These are phyloP conservation scores for Anodontia alba DNA, from an alignment of 2,888 invertebrate genomes.

Conservation along the genomic window DNA sequence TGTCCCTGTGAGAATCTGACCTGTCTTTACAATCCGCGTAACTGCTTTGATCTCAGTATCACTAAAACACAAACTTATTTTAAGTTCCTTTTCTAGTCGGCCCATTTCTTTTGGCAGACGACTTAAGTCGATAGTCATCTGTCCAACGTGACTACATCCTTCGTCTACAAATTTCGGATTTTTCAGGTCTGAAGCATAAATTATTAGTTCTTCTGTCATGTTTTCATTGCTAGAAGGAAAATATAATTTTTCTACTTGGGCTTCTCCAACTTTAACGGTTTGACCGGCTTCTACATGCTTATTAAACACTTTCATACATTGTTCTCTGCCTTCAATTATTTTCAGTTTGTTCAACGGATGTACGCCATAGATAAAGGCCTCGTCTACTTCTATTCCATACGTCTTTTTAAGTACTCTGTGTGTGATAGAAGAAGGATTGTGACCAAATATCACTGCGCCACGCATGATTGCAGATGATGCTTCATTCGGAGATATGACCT, in stretches of 20 bases:
- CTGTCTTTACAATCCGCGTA: not conserved
- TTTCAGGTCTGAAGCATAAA: constrained; percentile 3
- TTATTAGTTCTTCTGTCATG: not conserved
- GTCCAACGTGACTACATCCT: constrained; percentile 14
- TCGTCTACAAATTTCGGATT: constrained; percentile 21
- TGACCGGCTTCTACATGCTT: constrained; percentile 45
- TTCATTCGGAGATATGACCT: not conserved
- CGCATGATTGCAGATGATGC: constrained; percentile 6
- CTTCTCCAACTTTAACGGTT: constrained; percentile 38
- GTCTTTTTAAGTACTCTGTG: constrained; percentile 29
- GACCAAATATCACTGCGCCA: constrained; percentile 30
- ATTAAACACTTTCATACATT: constrained; percentile 44
- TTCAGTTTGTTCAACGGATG: constrained; percentile 28
- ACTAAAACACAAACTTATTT: not conserved
- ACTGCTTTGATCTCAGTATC: not conserved
- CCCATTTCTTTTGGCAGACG: constrained; percentile 18
- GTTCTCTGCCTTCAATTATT: constrained; percentile 29
- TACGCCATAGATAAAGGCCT: not conserved
- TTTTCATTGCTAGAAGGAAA: not conserved
- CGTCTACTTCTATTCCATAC: constrained; percentile 16
- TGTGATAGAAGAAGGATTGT: constrained; percentile 17
- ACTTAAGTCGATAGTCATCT: constrained; percentile 20
- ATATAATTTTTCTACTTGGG: constrained; percentile 36
- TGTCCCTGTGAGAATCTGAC: not conserved
- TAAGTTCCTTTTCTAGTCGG: not conserved